phyloP scores from a whole-genome alignment of 35 echinoderm and acorn worm species.

The Acanthaster planci region DNA sequence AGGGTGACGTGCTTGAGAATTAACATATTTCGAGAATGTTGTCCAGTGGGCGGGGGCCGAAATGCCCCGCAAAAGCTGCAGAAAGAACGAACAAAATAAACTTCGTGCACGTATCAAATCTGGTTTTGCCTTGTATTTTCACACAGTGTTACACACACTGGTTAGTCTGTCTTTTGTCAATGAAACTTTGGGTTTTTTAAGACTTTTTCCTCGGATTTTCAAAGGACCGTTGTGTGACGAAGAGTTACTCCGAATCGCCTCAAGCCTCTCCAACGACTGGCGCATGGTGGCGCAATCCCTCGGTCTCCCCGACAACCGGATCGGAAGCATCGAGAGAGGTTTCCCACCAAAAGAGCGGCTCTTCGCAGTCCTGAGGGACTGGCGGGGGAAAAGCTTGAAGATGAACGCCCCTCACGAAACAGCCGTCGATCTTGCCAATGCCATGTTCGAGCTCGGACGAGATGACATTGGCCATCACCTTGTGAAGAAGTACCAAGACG shows the following conservation, averaged over 20 bases:
- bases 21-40: too few species aligned
- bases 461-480: slow-evolving; percentile 34
- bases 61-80: too few species aligned
- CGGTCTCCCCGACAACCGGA: slow-evolving; percentile 33
- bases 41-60: too few species aligned
- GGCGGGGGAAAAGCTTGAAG: slow-evolving; percentile 52
- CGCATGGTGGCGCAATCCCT: slow-evolving; percentile 25
- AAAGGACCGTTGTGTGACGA: slow-evolving; percentile 53
- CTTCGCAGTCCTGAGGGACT: slow-evolving; percentile 58
- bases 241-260: slow-evolving; percentile 41
- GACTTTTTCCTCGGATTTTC: too few species aligned
- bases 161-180: too few species aligned
- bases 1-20: too few species aligned
- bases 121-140: too few species aligned
- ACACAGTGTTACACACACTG: too few species aligned
- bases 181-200: too few species aligned
- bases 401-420: slow-evolving; percentile 35
- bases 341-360: slow-evolving; percentile 49
- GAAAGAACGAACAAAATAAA: too few species aligned
- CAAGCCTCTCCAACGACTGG: slow-evolving; percentile 11
- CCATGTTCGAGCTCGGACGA: slow-evolving; percentile 33
- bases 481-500: slow-evolving; percentile 33
- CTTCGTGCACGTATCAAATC: too few species aligned
- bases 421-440: slow-evolving; percentile 38
- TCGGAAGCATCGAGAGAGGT: slow-evolving; percentile 44